Percentiles rank a stretch among this genome's conserved stretches.
phyloP scores from a whole-genome alignment of 2,797 vertebrate genomes.

The Poliocrania exsul region DNA sequence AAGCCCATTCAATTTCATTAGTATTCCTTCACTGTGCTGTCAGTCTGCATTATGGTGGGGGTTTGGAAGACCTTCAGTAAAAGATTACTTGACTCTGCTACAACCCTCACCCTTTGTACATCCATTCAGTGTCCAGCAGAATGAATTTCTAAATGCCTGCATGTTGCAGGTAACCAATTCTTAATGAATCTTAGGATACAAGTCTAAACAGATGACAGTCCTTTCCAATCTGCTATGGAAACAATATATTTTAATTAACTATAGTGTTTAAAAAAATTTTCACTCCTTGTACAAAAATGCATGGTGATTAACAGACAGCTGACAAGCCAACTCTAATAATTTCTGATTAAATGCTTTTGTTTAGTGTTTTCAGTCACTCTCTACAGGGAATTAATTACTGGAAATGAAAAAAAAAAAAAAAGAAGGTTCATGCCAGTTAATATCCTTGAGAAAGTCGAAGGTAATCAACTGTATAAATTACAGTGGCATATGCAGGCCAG shows the following conservation, averaged over 20 bases:
- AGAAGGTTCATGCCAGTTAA: slow-evolving; percentile 36
- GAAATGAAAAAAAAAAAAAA: slow-evolving; percentile 42
- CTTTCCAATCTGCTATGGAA: slow-evolving; percentile 30
- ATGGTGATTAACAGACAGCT: slow-evolving; percentile 30
- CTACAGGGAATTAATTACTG: slow-evolving; percentile 63
- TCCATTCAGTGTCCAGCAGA: background rate
- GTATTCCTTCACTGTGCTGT: slow-evolving; percentile 34
- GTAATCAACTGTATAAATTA: slow-evolving; percentile 57
- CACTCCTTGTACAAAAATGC: slow-evolving; percentile 43
- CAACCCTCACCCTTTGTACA: slow-evolving; percentile 29
- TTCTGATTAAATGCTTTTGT: slow-evolving; percentile 66
- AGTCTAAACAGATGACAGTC: slow-evolving; percentile 44
- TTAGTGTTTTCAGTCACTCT: slow-evolving; percentile 61
- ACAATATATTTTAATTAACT: slow-evolving; percentile 57
- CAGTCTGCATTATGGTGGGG: slow-evolving; percentile 19
- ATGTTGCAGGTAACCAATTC: slow-evolving; percentile 30
- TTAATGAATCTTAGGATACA: slow-evolving; percentile 46
- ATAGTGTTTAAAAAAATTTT: slow-evolving; percentile 51
- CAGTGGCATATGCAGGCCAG: slow-evolving; percentile 38
- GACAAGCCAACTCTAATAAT: slow-evolving; percentile 52
- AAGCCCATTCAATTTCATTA: slow-evolving; percentile 10
- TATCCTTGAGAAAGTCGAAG: slow-evolving; percentile 41
- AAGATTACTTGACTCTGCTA: slow-evolving; percentile 23
- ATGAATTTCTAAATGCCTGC: slow-evolving; percentile 34
- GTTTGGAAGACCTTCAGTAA: slow-evolving; percentile 44